Evolutionary conservation across 2,797 vertebrate genomes (phyloP).

Genomic region (Melanotaenia trifasciata): DNA sequence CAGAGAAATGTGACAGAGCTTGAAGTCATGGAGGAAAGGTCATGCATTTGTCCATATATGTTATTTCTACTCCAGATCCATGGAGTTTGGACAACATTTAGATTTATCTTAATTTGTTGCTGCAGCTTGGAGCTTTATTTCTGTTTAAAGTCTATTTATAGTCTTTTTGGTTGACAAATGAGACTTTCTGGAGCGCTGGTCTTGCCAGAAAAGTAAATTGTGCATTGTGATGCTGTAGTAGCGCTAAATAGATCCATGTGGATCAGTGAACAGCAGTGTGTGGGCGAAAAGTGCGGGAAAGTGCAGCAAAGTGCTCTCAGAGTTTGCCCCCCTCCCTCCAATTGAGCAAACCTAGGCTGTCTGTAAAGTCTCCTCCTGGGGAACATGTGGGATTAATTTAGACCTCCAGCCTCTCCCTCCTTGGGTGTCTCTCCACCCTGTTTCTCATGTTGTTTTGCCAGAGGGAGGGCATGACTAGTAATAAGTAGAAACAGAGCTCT

Average conservation of each 20-base stretch:
- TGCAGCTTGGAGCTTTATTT: conserved; percentile 34
- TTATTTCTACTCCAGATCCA: conserved; percentile 31
- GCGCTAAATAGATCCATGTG: conserved; percentile 77
- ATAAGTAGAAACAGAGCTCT: conserved; percentile 73
- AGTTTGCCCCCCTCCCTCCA: conserved; percentile 49
- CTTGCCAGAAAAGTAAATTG: conserved; percentile 64
- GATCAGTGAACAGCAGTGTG: conserved; percentile 58
- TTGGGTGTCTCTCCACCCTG: conserved; percentile 76
- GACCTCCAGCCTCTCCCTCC: conserved; percentile 76
- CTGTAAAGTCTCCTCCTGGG: conserved; percentile 68
- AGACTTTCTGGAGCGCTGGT: conserved; percentile 43
- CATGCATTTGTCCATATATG: conserved; percentile 21
- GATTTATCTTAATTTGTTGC: conserved; percentile 20
- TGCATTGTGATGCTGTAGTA: conserved; percentile 62
- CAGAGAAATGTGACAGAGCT: conserved; percentile 9
- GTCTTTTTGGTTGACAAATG: conserved; percentile 44
- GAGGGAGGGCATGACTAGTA: conserved; percentile 64
- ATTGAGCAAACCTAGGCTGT: conserved; percentile 31
- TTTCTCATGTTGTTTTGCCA: conserved; percentile 73
- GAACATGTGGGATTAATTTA: conserved; percentile 85
- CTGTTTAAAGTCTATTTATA: conserved; percentile 49
- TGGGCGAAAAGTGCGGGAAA: conserved; percentile 78
- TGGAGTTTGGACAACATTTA: conserved; percentile 18
- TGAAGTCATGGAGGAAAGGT: conserved; percentile 5
- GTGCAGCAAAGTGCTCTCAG: conserved; percentile 59